Percentiles rank a stretch among this genome's conserved stretches.
Evolutionary conservation across 2,113 vertebrate species (phyloP).

Genomic region (Ammodytes dubius): DNA sequence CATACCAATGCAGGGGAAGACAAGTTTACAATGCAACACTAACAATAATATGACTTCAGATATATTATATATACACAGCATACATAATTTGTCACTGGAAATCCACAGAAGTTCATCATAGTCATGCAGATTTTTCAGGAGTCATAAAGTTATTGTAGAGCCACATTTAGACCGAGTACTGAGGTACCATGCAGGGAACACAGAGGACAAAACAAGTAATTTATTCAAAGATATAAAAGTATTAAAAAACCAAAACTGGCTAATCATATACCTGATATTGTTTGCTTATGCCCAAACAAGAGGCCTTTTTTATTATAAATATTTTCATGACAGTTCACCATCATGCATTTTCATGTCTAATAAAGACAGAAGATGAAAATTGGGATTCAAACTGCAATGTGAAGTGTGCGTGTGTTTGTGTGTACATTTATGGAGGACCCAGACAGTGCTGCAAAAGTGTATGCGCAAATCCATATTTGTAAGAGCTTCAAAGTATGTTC

Average conservation of each 20-base stretch:
- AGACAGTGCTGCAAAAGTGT: constrained; percentile 11
- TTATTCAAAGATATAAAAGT: constrained; percentile 61
- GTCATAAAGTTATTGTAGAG: constrained; percentile 40
- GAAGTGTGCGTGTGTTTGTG: constrained; percentile 18
- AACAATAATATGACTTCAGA: constrained; percentile 32
- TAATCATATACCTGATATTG: constrained; percentile 70
- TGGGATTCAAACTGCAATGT: constrained; percentile 68
- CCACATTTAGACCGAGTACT: constrained; percentile 48
- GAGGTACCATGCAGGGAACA: constrained; percentile 76
- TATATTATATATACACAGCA: constrained; percentile 28
- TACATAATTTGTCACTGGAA: constrained; percentile 49
- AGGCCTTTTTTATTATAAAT: constrained; percentile 46
- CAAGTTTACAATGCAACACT: constrained; percentile 10
- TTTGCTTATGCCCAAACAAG: constrained; percentile 73
- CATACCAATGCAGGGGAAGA: constrained; percentile 37
- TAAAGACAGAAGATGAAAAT: constrained; percentile 71
- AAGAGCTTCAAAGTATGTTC: not conserved
- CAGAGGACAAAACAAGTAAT: constrained; percentile 30
- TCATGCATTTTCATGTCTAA: constrained; percentile 74
- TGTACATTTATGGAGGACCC: constrained; percentile 14
- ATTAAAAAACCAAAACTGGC: constrained; percentile 52
- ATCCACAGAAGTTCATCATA: constrained; percentile 40
- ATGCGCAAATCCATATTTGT: not conserved
- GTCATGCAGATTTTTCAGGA: constrained; percentile 67
- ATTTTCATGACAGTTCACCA: constrained; percentile 68